Conservation (phyloP, 2,888 invertebrate genomes). For the Cacoxenus indagator region DNA sequence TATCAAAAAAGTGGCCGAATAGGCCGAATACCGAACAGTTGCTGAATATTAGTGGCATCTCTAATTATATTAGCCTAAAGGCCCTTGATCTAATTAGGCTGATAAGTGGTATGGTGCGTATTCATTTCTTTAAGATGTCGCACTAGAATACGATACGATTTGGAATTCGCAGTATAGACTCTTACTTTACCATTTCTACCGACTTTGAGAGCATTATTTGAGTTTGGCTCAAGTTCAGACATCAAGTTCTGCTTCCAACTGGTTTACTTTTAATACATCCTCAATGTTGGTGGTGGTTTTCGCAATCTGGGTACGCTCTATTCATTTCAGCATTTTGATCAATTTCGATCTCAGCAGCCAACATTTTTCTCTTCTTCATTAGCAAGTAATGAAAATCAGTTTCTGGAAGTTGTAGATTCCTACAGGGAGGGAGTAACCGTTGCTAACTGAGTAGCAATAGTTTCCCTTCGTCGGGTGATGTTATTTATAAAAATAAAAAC, state of each 20-base stretch:
- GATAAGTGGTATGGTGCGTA: neutral
- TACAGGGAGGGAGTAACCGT: neutral
- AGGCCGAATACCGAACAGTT: too few relatives aligned
- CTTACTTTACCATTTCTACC: neutral
- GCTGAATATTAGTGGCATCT: too few relatives aligned
- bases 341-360: neutral
- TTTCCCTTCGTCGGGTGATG: too few relatives aligned
- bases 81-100: neutral
- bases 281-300: neutral
- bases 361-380: neutral
- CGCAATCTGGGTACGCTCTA: neutral
- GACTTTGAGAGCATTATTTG: neutral
- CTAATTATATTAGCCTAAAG: neutral
- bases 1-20: too few relatives aligned
- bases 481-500: too few relatives aligned
- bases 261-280: neutral
- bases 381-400: neutral
- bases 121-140: neutral
- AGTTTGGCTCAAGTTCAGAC: neutral
- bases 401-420: too few relatives aligned
- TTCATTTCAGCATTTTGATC: neutral
- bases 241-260: neutral
- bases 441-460: too few relatives aligned
- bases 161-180: too few relatives aligned
- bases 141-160: neutral